Base-by-base conservation (phyloP, 2,888 invertebrate species). In the Euproctis similis region DNA sequence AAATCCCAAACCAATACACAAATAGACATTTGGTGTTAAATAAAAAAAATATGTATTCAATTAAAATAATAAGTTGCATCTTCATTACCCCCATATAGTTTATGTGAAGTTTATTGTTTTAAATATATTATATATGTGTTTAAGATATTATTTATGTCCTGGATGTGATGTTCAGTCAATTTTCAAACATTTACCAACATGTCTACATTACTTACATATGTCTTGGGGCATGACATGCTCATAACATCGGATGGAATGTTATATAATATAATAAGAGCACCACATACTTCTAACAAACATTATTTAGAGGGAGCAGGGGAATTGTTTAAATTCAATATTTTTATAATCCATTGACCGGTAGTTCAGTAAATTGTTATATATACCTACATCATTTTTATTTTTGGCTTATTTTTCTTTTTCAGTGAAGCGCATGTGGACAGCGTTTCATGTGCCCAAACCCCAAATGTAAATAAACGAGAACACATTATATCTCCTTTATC, bases 1-100 rank as follows among this genome's bases (percentile, higher is more conserved):
- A 62, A 60, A n/a, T n/a, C n/a, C n/a, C 57, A 50, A 57, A 53
- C 63, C 63, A 60, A 45, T 57, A 14, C 14, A n/a, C n/a, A n/a
- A n/a, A n/a, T 59, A 4, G 60, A 67, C 67, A 60, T 71, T 74
- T 72, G 67, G 67, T 74, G 73, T 77, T 71, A 63, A 55, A 76
- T 69, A 53, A 2, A 65, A n/a, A n/a, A 63, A 49, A 51, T 68
- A 54, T 72, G 53, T 63, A n/a, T n/a, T n/a, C n/a, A n/a, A n/a
- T n/a, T n/a, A n/a, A n/a, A n/a, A n/a, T 62, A 62, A 74, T 76
- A 68, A 76, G 70, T 73, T 73, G 73, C 76, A 69, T 77, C 68
- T 58, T 75, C 69, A 68, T 76, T 59, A 34, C 22, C 24, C 24
- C 63, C 65, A 50, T 67, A 68, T 67, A 52, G 45, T 53, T 75